Evolutionary conservation across 1,140 invertebrate species (phyloP), one percentile per base, ranked within the genome.

Genomic region (Meteorus sp.): DNA sequence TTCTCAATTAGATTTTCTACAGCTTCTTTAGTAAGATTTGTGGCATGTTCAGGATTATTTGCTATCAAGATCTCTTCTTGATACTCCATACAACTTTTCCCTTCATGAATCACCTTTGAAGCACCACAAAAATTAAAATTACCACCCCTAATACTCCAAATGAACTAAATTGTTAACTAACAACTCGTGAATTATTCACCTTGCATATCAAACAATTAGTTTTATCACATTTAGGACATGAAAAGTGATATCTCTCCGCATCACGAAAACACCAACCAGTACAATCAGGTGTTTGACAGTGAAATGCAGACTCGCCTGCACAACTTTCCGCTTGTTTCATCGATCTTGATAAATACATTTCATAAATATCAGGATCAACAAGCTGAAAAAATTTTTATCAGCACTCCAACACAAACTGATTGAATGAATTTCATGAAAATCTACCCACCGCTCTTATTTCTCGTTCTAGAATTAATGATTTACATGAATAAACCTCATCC

Each of bases 221-320:
- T 35, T 84, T 84, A 41, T 82, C 82, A 74, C 94, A 97, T 4
- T 94, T 90, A 1, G 91, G 91, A 77, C 94, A 96, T 20, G 83
- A 80, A 73, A 96, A 96, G 59, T 86, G 85, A 75, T 92, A 92
- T 43, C 95, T 91, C 58, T 91, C 89, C 65, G 94, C 91, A 62
- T 95, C 93, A 73, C 89, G 92, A 64, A 94, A 87, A 71, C 92
- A 94, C 92, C 93, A 96, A 11, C 92, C 92, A 31, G 81, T 84
- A 73, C 95, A 97, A 77, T 97, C 90, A 0, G 88, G 85, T 0
- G 93, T 94, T 76, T 93, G 92, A 76, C 94, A 97, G 69, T 96
- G 94, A 77, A 95, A 95, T 13, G 92, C 88, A 71, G 94, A 93
- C 22, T 85, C 81, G 15, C 78, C 78, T 23, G 89, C 90, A 65